Evolutionary conservation across 2,113 vertebrate genomes (phyloP).

Genomic region (Fregata magnificens): DNA sequence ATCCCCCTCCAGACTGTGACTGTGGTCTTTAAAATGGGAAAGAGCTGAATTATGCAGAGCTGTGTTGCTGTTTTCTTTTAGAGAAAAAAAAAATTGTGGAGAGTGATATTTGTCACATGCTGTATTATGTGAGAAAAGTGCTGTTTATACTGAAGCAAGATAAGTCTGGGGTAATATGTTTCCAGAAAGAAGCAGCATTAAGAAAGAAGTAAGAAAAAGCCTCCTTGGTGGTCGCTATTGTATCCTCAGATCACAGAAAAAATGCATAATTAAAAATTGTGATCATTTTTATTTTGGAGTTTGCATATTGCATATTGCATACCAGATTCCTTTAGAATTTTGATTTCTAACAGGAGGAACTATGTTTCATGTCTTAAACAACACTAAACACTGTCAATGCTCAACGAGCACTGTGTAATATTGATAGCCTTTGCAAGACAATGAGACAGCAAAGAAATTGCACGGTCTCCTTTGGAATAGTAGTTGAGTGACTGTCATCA

Average conservation of each 20-base stretch:
- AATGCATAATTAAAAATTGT: neutral
- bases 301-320: neutral
- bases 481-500: neutral
- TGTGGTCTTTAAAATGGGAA: neutral
- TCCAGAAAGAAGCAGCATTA: neutral
- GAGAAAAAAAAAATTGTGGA: neutral
- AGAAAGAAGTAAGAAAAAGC: neutral
- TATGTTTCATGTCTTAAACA: neutral
- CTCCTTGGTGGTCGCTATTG: neutral
- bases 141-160: neutral
- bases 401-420: neutral
- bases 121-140: neutral
- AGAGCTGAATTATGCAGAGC: neutral
- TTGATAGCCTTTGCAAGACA: neutral
- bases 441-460: neutral
- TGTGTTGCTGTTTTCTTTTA: neutral
- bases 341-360: neutral
- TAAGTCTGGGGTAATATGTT: neutral
- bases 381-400: neutral
- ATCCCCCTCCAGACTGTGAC: neutral
- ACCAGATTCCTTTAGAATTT: neutral
- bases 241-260: neutral
- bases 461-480: neutral
- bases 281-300: neutral
- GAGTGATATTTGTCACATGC: neutral